Evolutionary conservation across 37 sponge, comb jelly and placozoan species (phyloP), one percentile per base, ranked within the genome.

Genomic region (Amphimedon queenslandica): DNA sequence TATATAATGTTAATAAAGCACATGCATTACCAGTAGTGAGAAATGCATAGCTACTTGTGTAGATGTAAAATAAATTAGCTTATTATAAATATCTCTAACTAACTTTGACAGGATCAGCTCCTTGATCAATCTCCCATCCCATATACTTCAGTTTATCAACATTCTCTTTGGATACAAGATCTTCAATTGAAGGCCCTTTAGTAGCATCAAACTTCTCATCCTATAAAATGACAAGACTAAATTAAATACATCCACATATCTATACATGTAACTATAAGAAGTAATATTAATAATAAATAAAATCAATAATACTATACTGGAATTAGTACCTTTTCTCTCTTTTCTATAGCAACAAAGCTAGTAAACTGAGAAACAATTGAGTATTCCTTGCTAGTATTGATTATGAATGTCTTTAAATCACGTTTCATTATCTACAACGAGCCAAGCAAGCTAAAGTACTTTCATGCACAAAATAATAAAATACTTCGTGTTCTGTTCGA

Each of bases 261-360:
- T 18, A 16, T 8, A 36, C 40, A n/a, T 43, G 27, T 27, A 25
- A 69, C 37, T 27, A 40, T 25, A 41, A 27, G 70, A 53, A 33
- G 13, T 30, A 28, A 25, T n/a, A n/a, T 39, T n/a, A 41, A 23
- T 23, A 42, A 28, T 39, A 40, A 40, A n/a, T n/a, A 69, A 69
- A 5, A 24, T 25, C 2, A 34, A 2, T 40, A 42, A 39, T 37
- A 29, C 70, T 38, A 69, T 25, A 60, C 5, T 25, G 27, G 24
- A 72, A 24, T 42, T 57, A 2, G 63, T 39, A 93, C 92, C 86
- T 89, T 83, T 27, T 83, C 91, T 73, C 99, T 81, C 76, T 88
- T 83, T 42, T 98, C 99, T 55, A 98, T 92, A 33, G 99, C 99
- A 1, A 98, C 92, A 82, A 98, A 98, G 77, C 99, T 98, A 56